Conservation (phyloP, 2,797 vertebrate genomes). For the Helostoma temminkii region DNA sequence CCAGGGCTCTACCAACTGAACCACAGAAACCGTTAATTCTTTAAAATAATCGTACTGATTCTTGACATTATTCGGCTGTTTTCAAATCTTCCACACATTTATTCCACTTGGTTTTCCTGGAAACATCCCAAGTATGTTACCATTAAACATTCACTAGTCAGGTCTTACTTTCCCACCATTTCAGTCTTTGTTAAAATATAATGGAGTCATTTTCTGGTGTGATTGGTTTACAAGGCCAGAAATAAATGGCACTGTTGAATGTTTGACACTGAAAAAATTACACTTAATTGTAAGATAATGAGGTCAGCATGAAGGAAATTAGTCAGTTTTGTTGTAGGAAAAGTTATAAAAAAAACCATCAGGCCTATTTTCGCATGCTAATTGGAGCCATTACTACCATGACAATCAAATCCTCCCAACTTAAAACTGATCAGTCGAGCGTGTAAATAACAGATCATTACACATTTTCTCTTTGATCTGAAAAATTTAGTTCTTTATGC, state of each 20-base stretch:
- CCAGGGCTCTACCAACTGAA: no score
- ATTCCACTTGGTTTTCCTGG: not conserved
- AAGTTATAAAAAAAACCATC: no score
- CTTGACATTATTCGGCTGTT: not conserved
- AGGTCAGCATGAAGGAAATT: constrained; percentile 28
- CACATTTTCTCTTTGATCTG: constrained; percentile 23
- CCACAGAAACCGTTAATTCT: no score
- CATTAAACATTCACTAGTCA: not conserved
- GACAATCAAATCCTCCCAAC: constrained; percentile 31
- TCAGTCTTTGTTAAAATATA: constrained; percentile 18
- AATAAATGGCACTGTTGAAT: constrained; percentile 25
- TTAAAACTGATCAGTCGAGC: constrained; percentile 7
- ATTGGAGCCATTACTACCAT: constrained; percentile 40
- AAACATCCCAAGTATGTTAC: not conserved
- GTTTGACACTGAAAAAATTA: constrained; percentile 10
- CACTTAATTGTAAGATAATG: constrained; percentile 35
- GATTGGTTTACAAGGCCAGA: constrained; percentile 11
- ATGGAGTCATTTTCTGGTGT: constrained; percentile 38
- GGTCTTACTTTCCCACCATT: not conserved
- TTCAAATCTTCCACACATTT: not conserved
- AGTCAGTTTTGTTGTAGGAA: constrained; percentile 17
- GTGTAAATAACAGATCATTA: constrained; percentile 28
- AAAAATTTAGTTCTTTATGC: no score
- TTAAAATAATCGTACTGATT: no score
- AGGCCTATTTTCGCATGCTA: constrained; percentile 30